A percentile compares a stretch with the other conserved stretches of the same genome.
Evolutionary conservation across 1,140 invertebrate species (phyloP).

Genomic region (Oryzaephilus surinamensis): DNA sequence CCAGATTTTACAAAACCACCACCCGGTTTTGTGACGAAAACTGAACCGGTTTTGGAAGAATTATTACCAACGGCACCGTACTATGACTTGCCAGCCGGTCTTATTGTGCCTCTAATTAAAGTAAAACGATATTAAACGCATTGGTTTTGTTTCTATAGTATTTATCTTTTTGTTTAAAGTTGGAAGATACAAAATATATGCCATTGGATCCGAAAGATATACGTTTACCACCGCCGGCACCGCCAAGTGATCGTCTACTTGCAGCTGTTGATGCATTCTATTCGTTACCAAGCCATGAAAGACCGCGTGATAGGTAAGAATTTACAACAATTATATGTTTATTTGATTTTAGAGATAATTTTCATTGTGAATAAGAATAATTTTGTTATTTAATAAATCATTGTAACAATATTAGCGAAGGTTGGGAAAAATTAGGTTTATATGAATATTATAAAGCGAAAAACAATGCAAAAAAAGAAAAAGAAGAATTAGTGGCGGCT

Average conservation of each 20-base stretch:
- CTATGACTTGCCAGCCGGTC: constrained; percentile 89
- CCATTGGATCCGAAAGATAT: constrained; percentile 83
- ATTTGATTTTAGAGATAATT: too few species aligned
- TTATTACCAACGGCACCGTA: constrained; percentile 86
- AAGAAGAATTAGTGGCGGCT: constrained; percentile 69
- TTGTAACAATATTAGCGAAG: constrained; percentile 57
- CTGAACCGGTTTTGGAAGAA: constrained; percentile 48
- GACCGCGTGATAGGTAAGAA: constrained; percentile 80
- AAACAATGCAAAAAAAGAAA: constrained; percentile 77
- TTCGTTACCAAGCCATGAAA: constrained; percentile 81
- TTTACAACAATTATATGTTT: not conserved
- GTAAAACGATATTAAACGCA: constrained; percentile 36
- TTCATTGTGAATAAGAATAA: not conserved
- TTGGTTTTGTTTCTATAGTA: not conserved
- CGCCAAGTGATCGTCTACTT: constrained; percentile 82
- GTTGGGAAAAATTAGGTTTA: constrained; percentile 93
- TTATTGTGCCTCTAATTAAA: constrained; percentile 91
- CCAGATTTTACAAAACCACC: constrained; percentile 79
- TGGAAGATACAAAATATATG: constrained; percentile 85
- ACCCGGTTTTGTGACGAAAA: constrained; percentile 58
- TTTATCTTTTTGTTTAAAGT: constrained; percentile 33
- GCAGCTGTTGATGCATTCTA: constrained; percentile 94
- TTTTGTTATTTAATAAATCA: too few species aligned
- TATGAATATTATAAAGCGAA: constrained; percentile 98
- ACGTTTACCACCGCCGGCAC: constrained; percentile 82